Evolutionary conservation across 2,888 invertebrate species (phyloP).

Genomic region (Ormia ochracea): DNA sequence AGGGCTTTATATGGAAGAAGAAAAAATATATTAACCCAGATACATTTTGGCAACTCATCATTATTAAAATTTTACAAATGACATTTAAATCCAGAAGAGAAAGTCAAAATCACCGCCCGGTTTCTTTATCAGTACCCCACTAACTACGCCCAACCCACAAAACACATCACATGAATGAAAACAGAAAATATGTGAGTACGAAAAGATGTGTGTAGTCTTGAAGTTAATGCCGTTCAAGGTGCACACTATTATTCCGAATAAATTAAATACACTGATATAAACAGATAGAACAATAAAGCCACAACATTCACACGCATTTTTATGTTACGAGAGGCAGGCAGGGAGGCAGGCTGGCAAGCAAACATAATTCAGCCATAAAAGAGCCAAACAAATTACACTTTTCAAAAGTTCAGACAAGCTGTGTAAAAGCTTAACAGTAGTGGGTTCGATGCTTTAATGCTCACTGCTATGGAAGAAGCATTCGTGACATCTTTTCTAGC

Average conservation of each 20-base stretch:
- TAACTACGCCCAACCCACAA: background rate
- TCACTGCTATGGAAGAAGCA: background rate
- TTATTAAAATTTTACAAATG: background rate
- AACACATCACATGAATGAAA: background rate
- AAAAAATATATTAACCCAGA: background rate
- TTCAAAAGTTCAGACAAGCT: background rate
- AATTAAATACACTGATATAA: background rate
- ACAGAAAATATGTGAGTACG: too few relatives aligned
- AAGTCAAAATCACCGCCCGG: background rate
- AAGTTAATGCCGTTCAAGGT: background rate
- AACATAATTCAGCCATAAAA: background rate
- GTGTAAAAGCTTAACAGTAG: background rate
- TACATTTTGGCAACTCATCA: background rate
- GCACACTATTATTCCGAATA: background rate
- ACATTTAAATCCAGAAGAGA: background rate
- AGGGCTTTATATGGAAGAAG: background rate
- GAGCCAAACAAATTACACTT: background rate
- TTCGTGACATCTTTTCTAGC: background rate
- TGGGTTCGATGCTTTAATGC: background rate
- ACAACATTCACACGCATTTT: constrained; percentile 38
- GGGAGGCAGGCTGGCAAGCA: too few relatives aligned
- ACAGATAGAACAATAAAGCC: background rate
- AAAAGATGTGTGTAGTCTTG: background rate
- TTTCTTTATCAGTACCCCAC: background rate
- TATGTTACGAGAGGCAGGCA: background rate